Base-by-base conservation (phyloP, 2,888 invertebrate genomes). In the Cephus pygmeus region DNA sequence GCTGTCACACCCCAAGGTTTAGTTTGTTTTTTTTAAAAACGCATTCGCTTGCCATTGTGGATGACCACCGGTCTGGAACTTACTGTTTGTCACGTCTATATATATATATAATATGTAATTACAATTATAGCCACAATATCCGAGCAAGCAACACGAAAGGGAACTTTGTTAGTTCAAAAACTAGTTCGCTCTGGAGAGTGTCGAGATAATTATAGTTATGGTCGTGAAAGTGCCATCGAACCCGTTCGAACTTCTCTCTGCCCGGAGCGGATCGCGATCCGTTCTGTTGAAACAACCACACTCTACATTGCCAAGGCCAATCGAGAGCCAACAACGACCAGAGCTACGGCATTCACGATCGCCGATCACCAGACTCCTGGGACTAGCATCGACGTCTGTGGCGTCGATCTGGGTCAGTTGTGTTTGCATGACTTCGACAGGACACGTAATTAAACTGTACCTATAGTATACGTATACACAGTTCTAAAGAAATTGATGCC, bases 161-260 rank as follows among this genome's bases (percentile, higher is more conserved):
- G 56, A 56, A 56, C 23, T 56, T 56, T 56, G 56, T 23, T 9
- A 56, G 2, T 56, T 71, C 11, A 33, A 71, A 84, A 87, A 88
- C 87, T 81, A 85, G 88, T 88, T 88, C 84, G 81, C 79, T 71
- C 33, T 31, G 71, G 71, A 71, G 31, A 31, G 71, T 34, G 31
- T 35, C 69, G 34, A 74, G 84, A 83, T 86, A 86, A 87, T 88
- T 86, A 85, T 83, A 82, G 84, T 82, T 81, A 82, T 79, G 84
- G 83, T 85, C 84, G 88, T 86, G 88, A 89, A 90, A 90, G 89
- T 90, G 86, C 85, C 88, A 89, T 88, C 89, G 89, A 89, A 88
- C 88, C 81, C 86, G 80, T 74, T 74, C 74, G 74, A 40, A 74
- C 34, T 74, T 35, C 74, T 74, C 74, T 35, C 36, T 74, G 74